Conservation (phyloP, 2,888 invertebrate genomes). For the Oxycera nigricornis region DNA sequence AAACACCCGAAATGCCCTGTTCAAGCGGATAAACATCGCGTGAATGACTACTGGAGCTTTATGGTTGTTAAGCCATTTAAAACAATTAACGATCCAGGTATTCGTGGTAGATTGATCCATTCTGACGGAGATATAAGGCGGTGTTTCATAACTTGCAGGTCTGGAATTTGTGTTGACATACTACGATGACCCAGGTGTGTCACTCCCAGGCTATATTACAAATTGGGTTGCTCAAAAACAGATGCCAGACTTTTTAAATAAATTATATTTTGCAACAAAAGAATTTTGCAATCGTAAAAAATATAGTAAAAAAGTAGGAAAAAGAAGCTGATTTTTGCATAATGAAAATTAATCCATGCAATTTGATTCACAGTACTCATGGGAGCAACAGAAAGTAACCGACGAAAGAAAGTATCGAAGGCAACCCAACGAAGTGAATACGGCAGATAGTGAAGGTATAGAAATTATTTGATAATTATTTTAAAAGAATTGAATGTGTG, state of each 20-base stretch:
- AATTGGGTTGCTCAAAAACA: slow-evolving; percentile 79
- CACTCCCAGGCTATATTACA: slow-evolving; percentile 74
- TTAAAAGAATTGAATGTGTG: not conserved
- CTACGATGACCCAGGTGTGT: slow-evolving; percentile 83
- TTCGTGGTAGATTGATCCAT: too few species aligned
- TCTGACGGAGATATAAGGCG: too few species aligned
- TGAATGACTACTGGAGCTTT: slow-evolving; percentile 83
- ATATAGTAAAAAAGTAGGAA: slow-evolving; percentile 30
- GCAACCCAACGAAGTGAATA: slow-evolving; percentile 14
- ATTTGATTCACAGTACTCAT: slow-evolving; percentile 23
- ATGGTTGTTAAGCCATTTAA: slow-evolving; percentile 78
- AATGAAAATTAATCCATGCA: not conserved
- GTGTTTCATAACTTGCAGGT: too few species aligned
- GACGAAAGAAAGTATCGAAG: slow-evolving; percentile 19
- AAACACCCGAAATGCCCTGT: slow-evolving; percentile 74
- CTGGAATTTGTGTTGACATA: slow-evolving; percentile 86
- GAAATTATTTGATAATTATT: slow-evolving; percentile 1
- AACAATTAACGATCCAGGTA: slow-evolving; percentile 57
- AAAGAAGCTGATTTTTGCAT: not conserved
- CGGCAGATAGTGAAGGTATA: slow-evolving; percentile 38
- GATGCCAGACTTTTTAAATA: slow-evolving; percentile 77
- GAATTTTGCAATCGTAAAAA: slow-evolving; percentile 67
- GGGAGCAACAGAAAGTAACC: slow-evolving; percentile 25
- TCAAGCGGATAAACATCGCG: slow-evolving; percentile 73
- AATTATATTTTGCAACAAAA: slow-evolving; percentile 73